Conservation (phyloP, 2,888 invertebrate genomes). For the Acholoe squamosa region DNA sequence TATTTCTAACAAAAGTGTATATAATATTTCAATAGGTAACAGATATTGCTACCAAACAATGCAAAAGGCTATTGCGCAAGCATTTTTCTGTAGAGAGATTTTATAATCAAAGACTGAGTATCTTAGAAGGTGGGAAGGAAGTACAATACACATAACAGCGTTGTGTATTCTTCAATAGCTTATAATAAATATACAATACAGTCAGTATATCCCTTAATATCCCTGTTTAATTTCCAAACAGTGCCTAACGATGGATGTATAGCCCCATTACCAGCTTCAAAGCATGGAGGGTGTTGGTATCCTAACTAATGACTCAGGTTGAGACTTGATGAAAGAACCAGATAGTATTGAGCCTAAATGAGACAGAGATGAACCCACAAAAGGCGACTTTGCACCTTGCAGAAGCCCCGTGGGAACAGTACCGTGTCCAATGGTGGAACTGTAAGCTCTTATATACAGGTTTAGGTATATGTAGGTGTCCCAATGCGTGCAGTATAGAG, state of each 20-base stretch:
- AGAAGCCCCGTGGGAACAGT: conserved; percentile 3
- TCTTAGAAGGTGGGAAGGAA: too few species aligned
- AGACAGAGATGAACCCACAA: not conserved
- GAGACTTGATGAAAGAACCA: conserved; percentile 19
- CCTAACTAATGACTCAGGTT: not conserved
- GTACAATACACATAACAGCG: too few species aligned
- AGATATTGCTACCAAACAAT: too few species aligned
- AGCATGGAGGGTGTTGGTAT: conserved; percentile 1
- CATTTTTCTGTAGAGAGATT: too few species aligned
- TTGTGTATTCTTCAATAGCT: too few species aligned
- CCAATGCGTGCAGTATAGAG: not conserved
- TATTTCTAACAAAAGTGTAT: too few species aligned
- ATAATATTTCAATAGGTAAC: too few species aligned
- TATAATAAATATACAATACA: not conserved
- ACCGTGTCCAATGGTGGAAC: not conserved
- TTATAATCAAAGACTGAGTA: too few species aligned
- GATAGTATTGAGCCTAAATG: not conserved
- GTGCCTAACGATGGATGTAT: not conserved
- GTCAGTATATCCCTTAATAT: not conserved
- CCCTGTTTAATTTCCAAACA: not conserved
- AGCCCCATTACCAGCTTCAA: not conserved
- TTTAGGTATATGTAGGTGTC: too few species aligned
- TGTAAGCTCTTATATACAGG: not conserved
- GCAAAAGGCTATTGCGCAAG: too few species aligned
- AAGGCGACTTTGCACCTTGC: not conserved